Evolutionary conservation across 2,113 vertebrate genomes (phyloP).

Genomic region (Oophaga pumilio): DNA sequence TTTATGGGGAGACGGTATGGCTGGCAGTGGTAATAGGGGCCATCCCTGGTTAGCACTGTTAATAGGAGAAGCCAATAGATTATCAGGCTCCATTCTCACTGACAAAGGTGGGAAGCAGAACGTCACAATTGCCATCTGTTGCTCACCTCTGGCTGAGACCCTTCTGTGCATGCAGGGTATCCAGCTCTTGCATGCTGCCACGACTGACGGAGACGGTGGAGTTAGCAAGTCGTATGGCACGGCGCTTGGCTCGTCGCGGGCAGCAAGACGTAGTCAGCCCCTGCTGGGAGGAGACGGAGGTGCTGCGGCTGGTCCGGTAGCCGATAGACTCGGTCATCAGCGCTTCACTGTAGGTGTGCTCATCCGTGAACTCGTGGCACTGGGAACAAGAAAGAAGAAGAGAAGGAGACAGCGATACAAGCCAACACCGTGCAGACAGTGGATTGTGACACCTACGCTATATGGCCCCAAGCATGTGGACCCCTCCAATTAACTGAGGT

Average conservation of each 20-base stretch:
- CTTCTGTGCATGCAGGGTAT: conserved; percentile 76
- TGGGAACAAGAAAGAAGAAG: conserved; percentile 59
- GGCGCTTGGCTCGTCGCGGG: conserved; percentile 78
- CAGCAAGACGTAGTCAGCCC: conserved; percentile 79
- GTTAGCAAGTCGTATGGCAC: conserved; percentile 84
- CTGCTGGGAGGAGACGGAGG: conserved; percentile 86
- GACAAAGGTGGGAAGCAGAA: too few species aligned
- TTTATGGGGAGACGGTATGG: background rate
- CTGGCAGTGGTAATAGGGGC: background rate
- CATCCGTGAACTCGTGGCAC: conserved; percentile 89
- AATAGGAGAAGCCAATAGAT: too few species aligned
- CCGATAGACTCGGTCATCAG: conserved; percentile 82
- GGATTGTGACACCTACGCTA: too few species aligned
- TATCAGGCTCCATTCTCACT: too few species aligned
- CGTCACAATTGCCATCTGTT: background rate
- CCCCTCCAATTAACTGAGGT: too few species aligned
- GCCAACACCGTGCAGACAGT: background rate
- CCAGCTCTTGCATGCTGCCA: conserved; percentile 87
- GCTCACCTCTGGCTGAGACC: conserved; percentile 77
- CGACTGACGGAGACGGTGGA: conserved; percentile 86
- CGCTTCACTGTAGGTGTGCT: conserved; percentile 84
- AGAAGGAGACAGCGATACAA: conserved; percentile 5
- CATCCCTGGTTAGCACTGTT: background rate
- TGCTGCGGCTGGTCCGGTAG: conserved; percentile 85
- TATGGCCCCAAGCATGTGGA: too few species aligned